Conservation (phyloP, 2,888 invertebrate species). For the Poecilus cupreus region DNA sequence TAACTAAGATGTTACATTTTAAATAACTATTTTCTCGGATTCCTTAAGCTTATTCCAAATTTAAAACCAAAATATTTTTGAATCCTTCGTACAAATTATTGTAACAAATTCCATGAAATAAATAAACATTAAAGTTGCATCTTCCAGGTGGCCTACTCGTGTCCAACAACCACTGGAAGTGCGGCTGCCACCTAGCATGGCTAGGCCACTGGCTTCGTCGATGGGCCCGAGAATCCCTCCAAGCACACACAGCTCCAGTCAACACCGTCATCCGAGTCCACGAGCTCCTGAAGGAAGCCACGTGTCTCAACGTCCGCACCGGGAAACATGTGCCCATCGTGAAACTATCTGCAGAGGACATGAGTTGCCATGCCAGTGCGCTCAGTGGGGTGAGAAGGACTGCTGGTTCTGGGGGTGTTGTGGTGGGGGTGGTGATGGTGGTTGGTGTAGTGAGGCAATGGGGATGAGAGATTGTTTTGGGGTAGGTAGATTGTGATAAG, state of each 20-base stretch:
- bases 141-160: slow-evolving; percentile 86
- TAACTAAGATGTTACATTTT: too few relatives aligned
- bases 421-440: not conserved
- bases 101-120: too few relatives aligned
- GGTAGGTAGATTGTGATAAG: too few relatives aligned
- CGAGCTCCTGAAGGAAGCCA: slow-evolving; percentile 79
- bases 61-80: too few relatives aligned
- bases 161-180: slow-evolving; percentile 88
- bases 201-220: slow-evolving; percentile 91
- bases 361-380: slow-evolving; percentile 90
- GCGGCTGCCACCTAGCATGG: slow-evolving; percentile 93
- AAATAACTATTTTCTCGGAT: too few relatives aligned
- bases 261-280: slow-evolving; percentile 72
- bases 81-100: too few relatives aligned
- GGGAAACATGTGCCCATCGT: slow-evolving; percentile 81
- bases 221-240: slow-evolving; percentile 90
- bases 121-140: too few relatives aligned
- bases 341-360: slow-evolving; percentile 85
- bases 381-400: slow-evolving; percentile 75
- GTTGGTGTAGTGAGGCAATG: not conserved
- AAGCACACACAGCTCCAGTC: slow-evolving; percentile 79
- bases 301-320: slow-evolving; percentile 80
- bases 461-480: not conserved
- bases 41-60: too few relatives aligned
- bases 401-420: not conserved